Base-by-base conservation (phyloP, 2,888 invertebrate genomes). In the Nymphalis c-album region DNA sequence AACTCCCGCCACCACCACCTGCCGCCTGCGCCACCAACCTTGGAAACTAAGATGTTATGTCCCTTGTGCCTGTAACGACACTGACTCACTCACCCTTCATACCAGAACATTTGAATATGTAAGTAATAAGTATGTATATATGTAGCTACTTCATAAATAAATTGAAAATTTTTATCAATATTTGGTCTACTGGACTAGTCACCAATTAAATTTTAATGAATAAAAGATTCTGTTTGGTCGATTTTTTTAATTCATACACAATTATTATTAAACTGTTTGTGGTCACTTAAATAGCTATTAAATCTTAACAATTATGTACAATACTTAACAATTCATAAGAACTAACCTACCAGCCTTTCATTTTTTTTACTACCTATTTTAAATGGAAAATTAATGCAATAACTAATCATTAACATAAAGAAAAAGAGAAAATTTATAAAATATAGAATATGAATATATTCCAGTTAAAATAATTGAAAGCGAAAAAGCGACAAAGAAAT, bases 251-350 rank as follows among this genome's bases (percentile, higher is more conserved):
- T 31, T 31, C 5, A n/a, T 64, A 22, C 22, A 22, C 2, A 31
- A 59, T 40, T 31, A 10, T 7, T 26, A 45, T 20, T 46, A 48
- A 46, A 59, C 0, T 18, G 26, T 6, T 31, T 6, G 6, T 6
- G 64, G 60, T 64, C 64, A 64, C 64, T 64, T 64, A 2, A 60
- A 64, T 51, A 64, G 22, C 10, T 45, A 59, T 60, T 64, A 64
- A 50, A 59, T n/a, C 50, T 46, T 46, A n/a, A 47, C 22, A 48
- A 16, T 26, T 64, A 60, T 64, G 59, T 64, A 64, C 64, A 64
- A 60, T 60, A 64, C 64, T 60, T 20, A 16, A 64, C 18, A 59
- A 64, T 60, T 60, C 59, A 59, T 51, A 51, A 51, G 1, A 64
- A 59, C 60, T 31, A 53, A 7, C n/a, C 26, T 55, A 64, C 17